These are phyloP conservation scores for Mesorhabditis spiculigera DNA, from an alignment of 2,888 invertebrate genomes.

Conservation along the genomic window DNA sequence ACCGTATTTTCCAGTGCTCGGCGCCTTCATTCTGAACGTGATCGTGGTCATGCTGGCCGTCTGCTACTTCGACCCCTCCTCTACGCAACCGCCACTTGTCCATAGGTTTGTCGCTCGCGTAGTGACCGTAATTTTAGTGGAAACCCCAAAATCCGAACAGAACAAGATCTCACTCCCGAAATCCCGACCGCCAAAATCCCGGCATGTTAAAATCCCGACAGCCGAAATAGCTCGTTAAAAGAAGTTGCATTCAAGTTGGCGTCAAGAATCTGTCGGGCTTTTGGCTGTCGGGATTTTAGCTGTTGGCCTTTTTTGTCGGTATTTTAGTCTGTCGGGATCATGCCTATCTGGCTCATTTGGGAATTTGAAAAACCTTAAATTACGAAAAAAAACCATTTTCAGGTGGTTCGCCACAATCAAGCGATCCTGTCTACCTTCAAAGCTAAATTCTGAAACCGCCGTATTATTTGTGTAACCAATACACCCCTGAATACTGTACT, in stretches of 20 bases:
- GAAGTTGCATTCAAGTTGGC: too few species aligned
- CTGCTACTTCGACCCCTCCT: constrained; percentile 1
- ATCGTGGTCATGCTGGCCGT: constrained; percentile 2
- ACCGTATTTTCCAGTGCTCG: neutral
- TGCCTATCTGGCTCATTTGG: neutral
- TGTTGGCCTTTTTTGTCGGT: neutral
- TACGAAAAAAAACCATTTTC: neutral
- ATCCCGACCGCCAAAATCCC: too few species aligned
- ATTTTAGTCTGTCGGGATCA: neutral
- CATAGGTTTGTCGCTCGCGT: neutral
- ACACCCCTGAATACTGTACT: too few species aligned
- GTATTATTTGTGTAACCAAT: neutral
- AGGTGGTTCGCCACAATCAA: neutral
- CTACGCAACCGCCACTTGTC: neutral
- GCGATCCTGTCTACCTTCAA: neutral
- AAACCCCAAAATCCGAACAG: neutral
- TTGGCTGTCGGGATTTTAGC: neutral
- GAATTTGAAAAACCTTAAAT: neutral
- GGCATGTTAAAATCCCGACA: too few species aligned
- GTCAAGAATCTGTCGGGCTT: too few species aligned
- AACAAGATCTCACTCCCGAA: neutral
- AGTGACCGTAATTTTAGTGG: neutral
- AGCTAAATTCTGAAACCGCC: neutral
- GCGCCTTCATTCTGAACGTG: constrained; percentile 4
- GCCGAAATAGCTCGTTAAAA: too few species aligned